Evolutionary conservation across 2,797 vertebrate genomes (phyloP), one percentile per base, ranked within the genome.

Genomic region (Sebastes jordani): DNA sequence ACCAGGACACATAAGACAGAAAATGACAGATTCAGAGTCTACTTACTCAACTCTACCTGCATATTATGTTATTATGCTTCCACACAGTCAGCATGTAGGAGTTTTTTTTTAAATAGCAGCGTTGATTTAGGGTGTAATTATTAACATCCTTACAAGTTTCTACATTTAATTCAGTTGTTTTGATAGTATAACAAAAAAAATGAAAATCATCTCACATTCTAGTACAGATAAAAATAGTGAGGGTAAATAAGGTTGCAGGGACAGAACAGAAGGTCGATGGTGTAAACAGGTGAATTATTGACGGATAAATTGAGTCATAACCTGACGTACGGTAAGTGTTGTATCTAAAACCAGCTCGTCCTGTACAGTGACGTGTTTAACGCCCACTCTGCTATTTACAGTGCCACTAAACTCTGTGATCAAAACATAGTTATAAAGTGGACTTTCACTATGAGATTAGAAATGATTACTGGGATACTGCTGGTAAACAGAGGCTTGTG

Each of bases 1-100:
- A 93, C 93, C 85, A 88, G 76, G 88, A 90, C 67, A 89, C 90
- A 78, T 49, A 36, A 76, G 73, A 62, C 80, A 86, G 74, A 90
- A 86, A 89, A 85, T 84, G 82, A 87, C 78, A 87, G 78, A 71
- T 74, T 79, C 7, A 6, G 56, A 75, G 65, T 22, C 30, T 49
- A 42, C 71, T 72, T n/a, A 58, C 60, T 72, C 55, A 13, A 2
- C 82, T 72, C 61, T 23, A 2, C 82, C 49, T 14, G 2, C 20
- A 29, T 64, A 71, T 86, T 34, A 81, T 79, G 66, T 70, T 56
- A 59, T 86, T 76, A 87, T 14, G 22, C n/a, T 74, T 76, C 32
- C 18, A 65, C 70, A 14, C 64, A 74, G 76, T 90, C 83, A 86
- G 74, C 68, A 83, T 71, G 49, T 56, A 7, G 22, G 6, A 36